phyloP scores from a whole-genome alignment of 1,140 invertebrate species.

The Grapholita molesta region DNA sequence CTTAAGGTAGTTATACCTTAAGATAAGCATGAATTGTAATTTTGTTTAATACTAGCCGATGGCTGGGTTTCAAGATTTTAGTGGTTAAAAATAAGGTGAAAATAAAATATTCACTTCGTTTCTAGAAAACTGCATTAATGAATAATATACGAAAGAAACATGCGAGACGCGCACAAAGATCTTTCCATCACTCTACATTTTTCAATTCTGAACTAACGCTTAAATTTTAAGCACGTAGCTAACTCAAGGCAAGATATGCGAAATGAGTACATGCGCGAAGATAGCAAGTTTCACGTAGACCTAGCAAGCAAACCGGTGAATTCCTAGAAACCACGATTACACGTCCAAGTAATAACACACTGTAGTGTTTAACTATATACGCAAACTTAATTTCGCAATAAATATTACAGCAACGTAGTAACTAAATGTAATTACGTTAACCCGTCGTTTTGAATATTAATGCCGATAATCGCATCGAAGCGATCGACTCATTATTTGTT shows the following conservation, averaged over 20 bases:
- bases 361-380: not conserved
- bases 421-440: conserved; percentile 14
- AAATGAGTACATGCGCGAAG: not conserved
- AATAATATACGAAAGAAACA: too few relatives aligned
- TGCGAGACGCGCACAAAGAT: too few relatives aligned
- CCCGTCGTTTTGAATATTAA: conserved; percentile 19
- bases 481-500: conserved; percentile 6
- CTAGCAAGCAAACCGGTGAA: not conserved
- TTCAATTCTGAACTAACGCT: too few relatives aligned
- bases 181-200: too few relatives aligned
- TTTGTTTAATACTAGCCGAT: not conserved
- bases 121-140: too few relatives aligned
- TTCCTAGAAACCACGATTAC: not conserved
- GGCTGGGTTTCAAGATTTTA: too few relatives aligned
- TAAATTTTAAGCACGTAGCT: not conserved
- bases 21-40: too few relatives aligned
- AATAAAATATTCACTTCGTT: too few relatives aligned
- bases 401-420: not conserved
- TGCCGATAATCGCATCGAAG: not conserved
- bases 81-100: too few relatives aligned
- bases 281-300: not conserved
- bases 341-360: not conserved
- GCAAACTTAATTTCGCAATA: conserved; percentile 12
- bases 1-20: too few relatives aligned
- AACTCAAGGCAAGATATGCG: not conserved